These are phyloP conservation scores for Verasper variegatus DNA, from an alignment of 2,113 vertebrate genomes.

Conservation along the genomic window DNA sequence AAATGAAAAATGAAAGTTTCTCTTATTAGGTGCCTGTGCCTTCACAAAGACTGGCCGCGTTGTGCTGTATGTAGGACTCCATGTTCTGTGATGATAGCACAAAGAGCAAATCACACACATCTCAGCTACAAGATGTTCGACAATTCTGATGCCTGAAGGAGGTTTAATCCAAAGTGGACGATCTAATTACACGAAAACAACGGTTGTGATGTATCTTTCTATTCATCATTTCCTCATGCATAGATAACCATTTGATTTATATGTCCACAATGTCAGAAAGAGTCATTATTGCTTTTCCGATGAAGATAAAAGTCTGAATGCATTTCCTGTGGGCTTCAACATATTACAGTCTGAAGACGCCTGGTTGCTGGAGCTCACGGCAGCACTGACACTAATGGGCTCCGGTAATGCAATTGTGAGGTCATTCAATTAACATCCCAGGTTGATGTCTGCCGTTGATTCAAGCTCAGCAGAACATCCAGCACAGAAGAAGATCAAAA, in stretches of 20 bases:
- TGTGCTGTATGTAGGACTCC: neutral
- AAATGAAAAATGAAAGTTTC: conserved; percentile 43
- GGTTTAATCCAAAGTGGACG: conserved; percentile 51
- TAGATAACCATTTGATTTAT: conserved; percentile 29
- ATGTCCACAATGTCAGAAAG: conserved; percentile 9
- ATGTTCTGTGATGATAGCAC: conserved; percentile 18
- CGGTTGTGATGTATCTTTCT: conserved; percentile 40
- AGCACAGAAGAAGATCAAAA: neutral
- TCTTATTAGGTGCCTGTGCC: conserved; percentile 22
- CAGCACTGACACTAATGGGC: conserved; percentile 50
- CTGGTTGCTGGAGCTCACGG: conserved; percentile 31
- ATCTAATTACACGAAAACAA: conserved; percentile 59
- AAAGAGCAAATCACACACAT: neutral
- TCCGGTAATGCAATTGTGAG: conserved; percentile 44
- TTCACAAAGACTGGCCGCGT: conserved; percentile 10
- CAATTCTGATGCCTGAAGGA: conserved; percentile 43
- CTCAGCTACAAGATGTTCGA: conserved; percentile 32
- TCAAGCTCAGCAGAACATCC: neutral
- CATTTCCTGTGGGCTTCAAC: conserved; percentile 30
- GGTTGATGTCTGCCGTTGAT: conserved; percentile 59
- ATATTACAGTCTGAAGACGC: conserved; percentile 32
- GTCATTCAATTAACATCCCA: conserved; percentile 71
- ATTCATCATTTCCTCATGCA: conserved; percentile 53
- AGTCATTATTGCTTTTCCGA: conserved; percentile 22
- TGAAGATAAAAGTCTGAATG: conserved; percentile 36